Conservation (phyloP, 2,888 invertebrate species). For the Ichneumon xanthorius region DNA sequence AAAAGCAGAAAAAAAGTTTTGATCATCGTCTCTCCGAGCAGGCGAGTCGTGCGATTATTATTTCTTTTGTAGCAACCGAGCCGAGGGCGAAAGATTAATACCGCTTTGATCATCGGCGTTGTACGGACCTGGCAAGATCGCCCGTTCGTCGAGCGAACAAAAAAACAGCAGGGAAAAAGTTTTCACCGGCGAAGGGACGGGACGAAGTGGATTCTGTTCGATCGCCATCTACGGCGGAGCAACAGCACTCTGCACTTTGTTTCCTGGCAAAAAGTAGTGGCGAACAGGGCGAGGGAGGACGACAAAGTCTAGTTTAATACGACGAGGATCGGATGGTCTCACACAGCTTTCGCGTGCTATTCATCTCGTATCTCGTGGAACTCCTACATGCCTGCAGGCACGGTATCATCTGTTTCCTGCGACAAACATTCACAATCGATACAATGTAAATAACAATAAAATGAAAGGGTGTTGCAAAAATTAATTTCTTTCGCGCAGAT, state of each 20-base stretch:
- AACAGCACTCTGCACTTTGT: slow-evolving; percentile 62
- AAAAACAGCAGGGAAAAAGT: slow-evolving; percentile 37
- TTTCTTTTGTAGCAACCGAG: slow-evolving; percentile 52
- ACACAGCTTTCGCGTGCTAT: slow-evolving; percentile 18
- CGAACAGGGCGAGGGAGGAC: slow-evolving; percentile 17
- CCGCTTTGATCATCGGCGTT: slow-evolving; percentile 65
- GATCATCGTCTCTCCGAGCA: neutral
- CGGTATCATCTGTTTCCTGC: neutral
- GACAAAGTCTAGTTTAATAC: slow-evolving; percentile 53
- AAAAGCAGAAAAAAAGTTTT: neutral
- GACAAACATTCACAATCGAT: neutral
- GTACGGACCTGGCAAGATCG: slow-evolving; percentile 41
- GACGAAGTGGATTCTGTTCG: slow-evolving; percentile 42
- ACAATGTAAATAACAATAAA: neutral
- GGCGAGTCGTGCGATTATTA: slow-evolving; percentile 46
- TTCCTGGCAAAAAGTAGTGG: slow-evolving; percentile 42
- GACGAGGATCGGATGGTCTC: slow-evolving; percentile 6
- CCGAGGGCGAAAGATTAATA: slow-evolving; percentile 70
- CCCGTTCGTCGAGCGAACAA: slow-evolving; percentile 14
- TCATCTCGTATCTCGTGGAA: slow-evolving; percentile 23
- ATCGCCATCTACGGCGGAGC: slow-evolving; percentile 47
- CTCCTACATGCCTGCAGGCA: neutral
- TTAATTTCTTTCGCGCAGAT: neutral
- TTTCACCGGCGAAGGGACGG: slow-evolving; percentile 35
- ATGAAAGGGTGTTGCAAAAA: neutral